Evolutionary conservation across 1,140 invertebrate species (phyloP).

Genomic region (Drosophila mayri): DNA sequence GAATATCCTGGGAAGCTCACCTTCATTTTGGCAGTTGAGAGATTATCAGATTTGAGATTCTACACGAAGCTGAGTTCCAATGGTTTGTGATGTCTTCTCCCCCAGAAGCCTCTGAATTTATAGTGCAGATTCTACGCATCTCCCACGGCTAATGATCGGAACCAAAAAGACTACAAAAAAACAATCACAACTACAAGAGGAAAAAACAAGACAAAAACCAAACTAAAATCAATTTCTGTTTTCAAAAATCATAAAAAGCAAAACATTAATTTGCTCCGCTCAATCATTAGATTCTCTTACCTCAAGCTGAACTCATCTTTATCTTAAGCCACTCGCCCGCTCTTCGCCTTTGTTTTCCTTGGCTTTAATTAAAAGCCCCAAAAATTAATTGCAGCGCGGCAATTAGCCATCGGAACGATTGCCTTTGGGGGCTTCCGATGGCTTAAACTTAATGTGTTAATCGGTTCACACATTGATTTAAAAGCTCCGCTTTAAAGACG

Average conservation of each 20-base stretch:
- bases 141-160: slow-evolving; percentile 58
- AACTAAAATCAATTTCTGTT: slow-evolving; percentile 27
- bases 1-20: slow-evolving; percentile 5
- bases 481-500: slow-evolving; percentile 44
- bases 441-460: slow-evolving; percentile 3
- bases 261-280: slow-evolving; percentile 46
- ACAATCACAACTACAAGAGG: slow-evolving; percentile 1
- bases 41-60: slow-evolving; percentile 25
- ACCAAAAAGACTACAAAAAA: slow-evolving; percentile 19
- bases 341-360: slow-evolving; percentile 36
- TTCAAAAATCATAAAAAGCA: slow-evolving; percentile 16
- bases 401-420: slow-evolving; percentile 28
- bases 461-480: slow-evolving; percentile 27
- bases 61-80: slow-evolving; percentile 55
- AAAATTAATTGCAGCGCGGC: slow-evolving; percentile 51
- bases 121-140: slow-evolving; percentile 51
- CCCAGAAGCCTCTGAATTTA: slow-evolving; percentile 57
- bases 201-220: not conserved
- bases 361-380: slow-evolving; percentile 60
- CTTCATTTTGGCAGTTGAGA: slow-evolving; percentile 54
- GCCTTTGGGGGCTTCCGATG: slow-evolving; percentile 26
- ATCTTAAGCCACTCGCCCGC: slow-evolving; percentile 31
- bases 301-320: slow-evolving; percentile 52
- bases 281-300: slow-evolving; percentile 63
- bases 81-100: slow-evolving; percentile 61